Percentiles rank a stretch among this genome's conserved stretches.
Conservation (phyloP, 2,888 invertebrate species). For the Chydorus sphaericus region DNA sequence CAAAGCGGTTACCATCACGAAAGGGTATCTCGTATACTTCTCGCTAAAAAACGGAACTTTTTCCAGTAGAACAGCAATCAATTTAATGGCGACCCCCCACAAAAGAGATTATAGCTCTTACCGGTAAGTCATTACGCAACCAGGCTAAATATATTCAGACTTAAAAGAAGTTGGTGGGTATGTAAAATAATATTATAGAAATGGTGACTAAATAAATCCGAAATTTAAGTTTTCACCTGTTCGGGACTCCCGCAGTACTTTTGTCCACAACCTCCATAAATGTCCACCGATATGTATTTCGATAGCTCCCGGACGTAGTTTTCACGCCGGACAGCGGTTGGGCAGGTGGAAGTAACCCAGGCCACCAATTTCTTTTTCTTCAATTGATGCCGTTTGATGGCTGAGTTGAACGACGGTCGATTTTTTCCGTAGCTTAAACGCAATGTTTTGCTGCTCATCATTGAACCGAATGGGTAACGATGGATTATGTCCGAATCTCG, state of each 20-base stretch:
- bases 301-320: conserved; percentile 11
- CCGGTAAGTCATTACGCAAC: too few relatives aligned
- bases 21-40: too few relatives aligned
- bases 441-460: not conserved
- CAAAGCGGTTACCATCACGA: too few relatives aligned
- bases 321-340: conserved; percentile 4
- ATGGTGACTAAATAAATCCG: too few relatives aligned
- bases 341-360: conserved; percentile 11
- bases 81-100: too few relatives aligned
- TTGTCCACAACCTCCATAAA: conserved; percentile 15
- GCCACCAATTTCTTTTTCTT: conserved; percentile 6
- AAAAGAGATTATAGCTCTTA: too few relatives aligned
- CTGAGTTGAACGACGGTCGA: not conserved
- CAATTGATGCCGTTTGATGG: not conserved
- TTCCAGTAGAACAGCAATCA: too few relatives aligned
- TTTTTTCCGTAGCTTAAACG: conserved; percentile 4
- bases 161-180: too few relatives aligned
- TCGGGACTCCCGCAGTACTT: not conserved
- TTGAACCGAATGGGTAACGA: conserved; percentile 5
- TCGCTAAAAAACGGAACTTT: too few relatives aligned
- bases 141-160: too few relatives aligned
- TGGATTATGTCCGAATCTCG: conserved; percentile 11
- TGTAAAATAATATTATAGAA: too few relatives aligned
- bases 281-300: conserved; percentile 14
- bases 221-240: too few relatives aligned